Percentiles rank a stretch among this genome's conserved stretches.
Evolutionary conservation across 2,113 vertebrate species (phyloP).

Genomic region (Cyprinodon tularosa): DNA sequence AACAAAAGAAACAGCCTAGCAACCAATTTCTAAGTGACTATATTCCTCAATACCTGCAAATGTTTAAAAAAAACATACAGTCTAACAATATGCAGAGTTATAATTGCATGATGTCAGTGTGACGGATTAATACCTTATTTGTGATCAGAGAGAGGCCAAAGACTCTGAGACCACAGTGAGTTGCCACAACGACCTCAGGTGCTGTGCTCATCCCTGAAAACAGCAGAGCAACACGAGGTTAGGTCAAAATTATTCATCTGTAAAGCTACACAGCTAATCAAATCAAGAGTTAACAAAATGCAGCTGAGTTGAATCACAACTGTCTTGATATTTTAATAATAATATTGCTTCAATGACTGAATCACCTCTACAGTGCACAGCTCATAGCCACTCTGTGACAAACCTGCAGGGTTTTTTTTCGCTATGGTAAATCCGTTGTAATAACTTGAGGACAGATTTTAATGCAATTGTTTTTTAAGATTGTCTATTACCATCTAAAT

Average conservation of each 20-base stretch:
- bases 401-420: too few species aligned
- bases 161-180: conserved; percentile 82
- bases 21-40: not conserved
- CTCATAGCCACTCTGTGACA: too few species aligned
- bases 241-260: not conserved
- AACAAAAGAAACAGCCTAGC: not conserved
- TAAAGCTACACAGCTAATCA: too few species aligned
- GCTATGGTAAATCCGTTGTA: too few species aligned
- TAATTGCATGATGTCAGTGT: not conserved
- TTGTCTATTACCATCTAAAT: too few species aligned
- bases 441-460: too few species aligned
- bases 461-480: too few species aligned
- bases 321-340: too few species aligned
- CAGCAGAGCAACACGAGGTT: not conserved
- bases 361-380: too few species aligned
- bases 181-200: conserved; percentile 81
- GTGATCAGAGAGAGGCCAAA: conserved; percentile 86
- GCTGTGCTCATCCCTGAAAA: conserved; percentile 84
- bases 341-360: too few species aligned
- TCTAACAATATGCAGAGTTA: not conserved
- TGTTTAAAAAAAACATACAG: not conserved
- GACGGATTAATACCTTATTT: conserved; percentile 70
- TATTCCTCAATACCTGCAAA: not conserved
- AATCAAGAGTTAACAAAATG: too few species aligned
- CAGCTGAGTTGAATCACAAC: too few species aligned